These are phyloP conservation scores for Sweltsa coloradensis DNA, from an alignment of 1,140 invertebrate genomes.

Conservation along the genomic window DNA sequence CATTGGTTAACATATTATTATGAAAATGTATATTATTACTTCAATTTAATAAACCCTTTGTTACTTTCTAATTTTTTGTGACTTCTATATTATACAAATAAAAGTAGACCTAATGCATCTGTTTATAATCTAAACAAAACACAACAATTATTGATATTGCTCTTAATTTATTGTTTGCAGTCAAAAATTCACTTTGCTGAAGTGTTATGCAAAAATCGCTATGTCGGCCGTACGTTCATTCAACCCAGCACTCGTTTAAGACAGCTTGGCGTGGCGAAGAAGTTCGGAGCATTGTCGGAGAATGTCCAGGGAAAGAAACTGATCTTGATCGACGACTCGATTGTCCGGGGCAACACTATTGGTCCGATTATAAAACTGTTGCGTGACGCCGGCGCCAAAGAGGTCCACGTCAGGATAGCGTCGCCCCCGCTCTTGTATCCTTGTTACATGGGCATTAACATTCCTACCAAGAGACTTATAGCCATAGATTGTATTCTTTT, in stretches of 20 bases:
- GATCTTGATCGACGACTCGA: constrained; percentile 93
- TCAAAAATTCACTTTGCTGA: constrained; percentile 81
- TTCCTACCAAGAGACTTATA: constrained; percentile 94
- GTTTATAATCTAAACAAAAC: no score
- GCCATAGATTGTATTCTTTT: no score
- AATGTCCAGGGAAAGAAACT: constrained; percentile 82
- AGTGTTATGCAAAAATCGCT: constrained; percentile 92
- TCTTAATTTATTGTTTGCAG: constrained; percentile 36
- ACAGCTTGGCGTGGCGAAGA: constrained; percentile 88
- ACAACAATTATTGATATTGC: no score
- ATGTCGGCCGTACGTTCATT: constrained; percentile 94
- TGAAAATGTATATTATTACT: no score
- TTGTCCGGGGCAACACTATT: constrained; percentile 95
- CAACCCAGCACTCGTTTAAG: constrained; percentile 85
- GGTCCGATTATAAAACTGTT: constrained; percentile 90
- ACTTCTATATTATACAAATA: no score
- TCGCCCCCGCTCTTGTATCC: constrained; percentile 91
- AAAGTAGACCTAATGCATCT: no score
- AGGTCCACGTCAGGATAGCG: constrained; percentile 95
- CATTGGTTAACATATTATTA: no score
- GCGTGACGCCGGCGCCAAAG: constrained; percentile 81
- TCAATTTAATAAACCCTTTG: no score
- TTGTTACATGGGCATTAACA: constrained; percentile 99
- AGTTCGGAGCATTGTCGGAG: constrained; percentile 87
- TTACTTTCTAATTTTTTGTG: no score